Conservation (phyloP, 2,888 invertebrate species). For the Ferrisia virgata region DNA sequence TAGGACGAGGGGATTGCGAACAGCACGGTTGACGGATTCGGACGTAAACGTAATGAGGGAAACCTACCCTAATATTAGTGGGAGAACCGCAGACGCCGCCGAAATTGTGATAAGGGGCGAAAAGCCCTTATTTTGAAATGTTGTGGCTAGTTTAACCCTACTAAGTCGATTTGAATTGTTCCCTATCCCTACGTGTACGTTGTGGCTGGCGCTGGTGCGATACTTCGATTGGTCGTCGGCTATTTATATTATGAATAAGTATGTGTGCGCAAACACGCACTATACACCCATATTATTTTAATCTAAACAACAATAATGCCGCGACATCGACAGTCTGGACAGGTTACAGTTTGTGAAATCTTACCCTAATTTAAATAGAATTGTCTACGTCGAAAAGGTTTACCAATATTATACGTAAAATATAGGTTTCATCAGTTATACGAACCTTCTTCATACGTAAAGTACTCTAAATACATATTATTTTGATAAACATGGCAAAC, state of each 20-base stretch:
- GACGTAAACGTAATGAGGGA: slow-evolving; percentile 36
- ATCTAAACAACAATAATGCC: slow-evolving; percentile 37
- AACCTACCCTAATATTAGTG: slow-evolving; percentile 44
- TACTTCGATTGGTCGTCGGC: slow-evolving; percentile 18
- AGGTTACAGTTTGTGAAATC: slow-evolving; percentile 22
- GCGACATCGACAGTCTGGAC: no score
- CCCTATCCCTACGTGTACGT: not conserved
- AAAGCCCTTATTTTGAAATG: slow-evolving; percentile 42
- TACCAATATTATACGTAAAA: no score
- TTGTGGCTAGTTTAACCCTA: slow-evolving; percentile 46
- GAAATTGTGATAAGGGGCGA: slow-evolving; percentile 44
- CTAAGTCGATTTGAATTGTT: slow-evolving; percentile 33
- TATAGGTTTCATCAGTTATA: no score
- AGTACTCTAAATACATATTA: no score
- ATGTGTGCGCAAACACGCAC: slow-evolving; percentile 1
- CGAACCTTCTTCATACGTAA: no score
- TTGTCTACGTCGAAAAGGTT: not conserved
- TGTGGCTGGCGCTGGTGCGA: not conserved
- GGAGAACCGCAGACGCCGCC: slow-evolving; percentile 43
- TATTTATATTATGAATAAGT: no score
- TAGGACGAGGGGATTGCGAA: slow-evolving; percentile 35
- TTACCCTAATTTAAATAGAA: slow-evolving; percentile 23
- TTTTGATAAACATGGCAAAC: no score
- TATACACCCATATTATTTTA: slow-evolving; percentile 34
- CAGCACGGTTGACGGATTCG: not conserved